Base-by-base conservation (phyloP, 2,888 invertebrate genomes). In the Gymnocheta viridis region DNA sequence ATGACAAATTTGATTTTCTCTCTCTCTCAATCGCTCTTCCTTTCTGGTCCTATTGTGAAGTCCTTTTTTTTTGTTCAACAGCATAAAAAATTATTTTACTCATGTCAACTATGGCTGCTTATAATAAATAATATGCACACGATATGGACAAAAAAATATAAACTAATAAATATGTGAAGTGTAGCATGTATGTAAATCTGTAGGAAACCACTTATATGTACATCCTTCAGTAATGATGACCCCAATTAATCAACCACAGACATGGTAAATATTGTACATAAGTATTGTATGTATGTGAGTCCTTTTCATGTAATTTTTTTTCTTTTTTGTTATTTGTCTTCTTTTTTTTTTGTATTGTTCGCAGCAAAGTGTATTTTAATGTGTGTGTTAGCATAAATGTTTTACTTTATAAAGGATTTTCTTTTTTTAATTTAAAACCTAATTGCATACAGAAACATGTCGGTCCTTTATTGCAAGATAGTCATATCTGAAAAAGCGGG, bases 211-310 rank as follows among this genome's bases (percentile, higher is more conserved):
- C 77, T 84, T 84, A 84, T 81, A 84, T n/a, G n/a, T n/a, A n/a
- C n/a, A n/a, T 84, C 81, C 84, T 84, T 84, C 77, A 84, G 84
- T 84, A 78, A 78, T 84, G 84, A 84, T 84, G 84, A 84, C 84
- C 84, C 81, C 84, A 84, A 84, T 84, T 84, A 84, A 84, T 84
- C 84, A 84, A 82, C 81, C 84, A 84, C 84, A 84, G 84, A 78
- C 84, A 81, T 82, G 80, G 27, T 6, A 64, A 56, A 51, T 60
- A 54, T 41, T 58, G 35, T 64, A 70, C 14, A 58, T 35, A 44
- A 56, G 29, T 70, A 41, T 32, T 58, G 49, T 19, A 24, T 12
- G 22, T 32, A 12, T 14, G 19, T 19, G 58, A 24, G 66, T 47
- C 7, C n/a, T 22, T 44, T 51, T 54, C 19, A 19, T 38, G 0